These are phyloP conservation scores for Aurelia aurita DNA, from an alignment of 30 jellyfish, hydroid and myxozoan species.

Conservation along the genomic window DNA sequence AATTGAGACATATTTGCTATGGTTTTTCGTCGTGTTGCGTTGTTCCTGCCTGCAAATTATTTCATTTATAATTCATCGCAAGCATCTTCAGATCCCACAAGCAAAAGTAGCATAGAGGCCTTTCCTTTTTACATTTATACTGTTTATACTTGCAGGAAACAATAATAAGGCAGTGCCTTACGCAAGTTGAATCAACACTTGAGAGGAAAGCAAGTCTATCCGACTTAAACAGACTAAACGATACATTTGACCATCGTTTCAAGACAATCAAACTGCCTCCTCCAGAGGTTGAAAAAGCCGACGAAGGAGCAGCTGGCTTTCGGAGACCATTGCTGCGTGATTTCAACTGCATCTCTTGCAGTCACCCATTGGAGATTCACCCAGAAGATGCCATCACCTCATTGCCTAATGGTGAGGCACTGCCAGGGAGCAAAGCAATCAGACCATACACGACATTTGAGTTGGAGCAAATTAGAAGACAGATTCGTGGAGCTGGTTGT, in stretches of 20 bases:
- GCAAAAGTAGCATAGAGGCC: no score
- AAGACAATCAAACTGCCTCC: constrained; percentile 69
- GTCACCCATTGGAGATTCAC: constrained; percentile 73
- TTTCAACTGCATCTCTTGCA: constrained; percentile 95
- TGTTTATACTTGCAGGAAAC: neutral
- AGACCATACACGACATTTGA: constrained; percentile 96
- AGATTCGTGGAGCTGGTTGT: constrained; percentile 62
- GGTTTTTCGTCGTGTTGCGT: no score
- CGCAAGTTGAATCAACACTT: constrained; percentile 40
- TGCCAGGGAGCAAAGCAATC: constrained; percentile 85
- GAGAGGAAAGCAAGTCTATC: constrained; percentile 52
- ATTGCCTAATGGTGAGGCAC: constrained; percentile 79
- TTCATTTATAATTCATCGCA: no score
- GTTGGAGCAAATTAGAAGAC: constrained; percentile 84
- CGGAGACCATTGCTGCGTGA: constrained; percentile 82
- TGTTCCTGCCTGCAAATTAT: no score
- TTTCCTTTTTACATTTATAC: no score
- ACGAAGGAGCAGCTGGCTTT: constrained; percentile 90
- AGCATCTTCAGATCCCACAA: no score
- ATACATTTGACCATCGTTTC: constrained; percentile 75
- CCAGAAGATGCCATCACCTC: constrained; percentile 78
- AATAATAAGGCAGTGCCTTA: constrained; percentile 37
- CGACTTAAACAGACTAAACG: constrained; percentile 60
- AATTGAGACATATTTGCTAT: no score
- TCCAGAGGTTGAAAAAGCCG: constrained; percentile 42